These are phyloP conservation scores for Drosophila recens DNA, from an alignment of 2,888 invertebrate genomes.

Conservation along the genomic window DNA sequence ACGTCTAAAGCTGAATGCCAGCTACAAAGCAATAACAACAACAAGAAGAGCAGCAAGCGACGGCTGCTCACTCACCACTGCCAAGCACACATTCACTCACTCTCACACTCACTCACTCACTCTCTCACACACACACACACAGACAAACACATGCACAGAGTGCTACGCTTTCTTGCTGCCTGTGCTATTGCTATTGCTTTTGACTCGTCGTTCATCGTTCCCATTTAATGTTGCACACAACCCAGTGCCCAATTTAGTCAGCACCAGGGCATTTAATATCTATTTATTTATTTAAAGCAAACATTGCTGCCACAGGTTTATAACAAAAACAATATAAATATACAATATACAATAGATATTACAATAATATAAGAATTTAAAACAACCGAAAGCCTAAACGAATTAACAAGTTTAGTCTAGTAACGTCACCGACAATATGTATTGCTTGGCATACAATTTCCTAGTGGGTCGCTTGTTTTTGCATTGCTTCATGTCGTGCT, in stretches of 20 bases:
- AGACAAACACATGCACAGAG: conserved; percentile 24
- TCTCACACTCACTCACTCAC: conserved; percentile 21
- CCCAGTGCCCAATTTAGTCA: conserved; percentile 55
- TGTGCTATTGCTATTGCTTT: conserved; percentile 70
- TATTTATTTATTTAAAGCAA: too few relatives aligned
- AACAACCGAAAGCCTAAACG: too few relatives aligned
- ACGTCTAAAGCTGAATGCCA: conserved; percentile 64
- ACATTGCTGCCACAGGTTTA: too few relatives aligned
- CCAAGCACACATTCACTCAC: conserved; percentile 23
- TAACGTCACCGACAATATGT: too few relatives aligned
- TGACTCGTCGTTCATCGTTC: conserved; percentile 77
- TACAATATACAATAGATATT: too few relatives aligned
- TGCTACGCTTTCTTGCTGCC: conserved; percentile 57
- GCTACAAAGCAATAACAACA: conserved; percentile 39
- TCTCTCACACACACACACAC: conserved; percentile 25
- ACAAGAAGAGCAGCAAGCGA: conserved; percentile 31
- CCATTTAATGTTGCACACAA: conserved; percentile 64
- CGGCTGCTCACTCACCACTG: conserved; percentile 62
- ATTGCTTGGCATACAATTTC: conserved; percentile 8
- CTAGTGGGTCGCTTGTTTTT: conserved; percentile 11
- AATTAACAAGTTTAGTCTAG: too few relatives aligned
- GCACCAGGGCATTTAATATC: not conserved
- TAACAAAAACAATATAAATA: too few relatives aligned
- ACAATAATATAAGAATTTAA: too few relatives aligned
- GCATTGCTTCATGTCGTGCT: conserved; percentile 21